Conservation (phyloP, 2,888 invertebrate genomes). For the Mylabris sibirica region DNA sequence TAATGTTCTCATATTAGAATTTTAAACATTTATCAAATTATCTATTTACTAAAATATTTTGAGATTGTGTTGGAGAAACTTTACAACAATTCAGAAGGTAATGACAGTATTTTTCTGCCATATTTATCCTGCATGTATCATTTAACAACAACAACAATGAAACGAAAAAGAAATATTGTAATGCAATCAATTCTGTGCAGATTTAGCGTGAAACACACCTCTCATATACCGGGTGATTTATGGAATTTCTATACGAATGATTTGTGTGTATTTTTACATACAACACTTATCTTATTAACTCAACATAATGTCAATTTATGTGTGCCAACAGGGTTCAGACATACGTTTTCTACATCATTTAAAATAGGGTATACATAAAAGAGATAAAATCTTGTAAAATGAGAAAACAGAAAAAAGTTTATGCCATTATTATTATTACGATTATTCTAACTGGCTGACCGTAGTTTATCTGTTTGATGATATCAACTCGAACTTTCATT, state of each 20-base stretch:
- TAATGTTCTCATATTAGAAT: background rate
- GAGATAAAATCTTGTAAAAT: background rate
- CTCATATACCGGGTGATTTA: background rate
- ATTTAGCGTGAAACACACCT: background rate
- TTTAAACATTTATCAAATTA: background rate
- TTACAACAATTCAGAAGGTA: background rate
- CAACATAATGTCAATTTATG: background rate
- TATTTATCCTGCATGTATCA: too few species aligned
- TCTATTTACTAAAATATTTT: background rate
- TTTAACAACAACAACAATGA: too few species aligned
- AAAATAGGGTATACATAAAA: background rate
- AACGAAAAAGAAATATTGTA: background rate
- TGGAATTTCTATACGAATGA: background rate
- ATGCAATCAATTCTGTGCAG: background rate
- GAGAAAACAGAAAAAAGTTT: background rate
- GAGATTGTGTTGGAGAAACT: background rate
- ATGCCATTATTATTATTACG: background rate
- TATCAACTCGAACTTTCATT: conserved; percentile 7
- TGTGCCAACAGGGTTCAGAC: background rate
- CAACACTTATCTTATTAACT: background rate
- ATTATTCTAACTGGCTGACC: background rate
- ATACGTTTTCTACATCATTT: background rate
- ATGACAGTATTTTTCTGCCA: too few species aligned
- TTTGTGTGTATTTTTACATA: background rate
- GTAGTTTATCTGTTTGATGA: conserved; percentile 11